Evolutionary conservation across 2,113 vertebrate genomes (phyloP), one percentile per base, ranked within the genome.

Genomic region (Carassius auratus): DNA sequence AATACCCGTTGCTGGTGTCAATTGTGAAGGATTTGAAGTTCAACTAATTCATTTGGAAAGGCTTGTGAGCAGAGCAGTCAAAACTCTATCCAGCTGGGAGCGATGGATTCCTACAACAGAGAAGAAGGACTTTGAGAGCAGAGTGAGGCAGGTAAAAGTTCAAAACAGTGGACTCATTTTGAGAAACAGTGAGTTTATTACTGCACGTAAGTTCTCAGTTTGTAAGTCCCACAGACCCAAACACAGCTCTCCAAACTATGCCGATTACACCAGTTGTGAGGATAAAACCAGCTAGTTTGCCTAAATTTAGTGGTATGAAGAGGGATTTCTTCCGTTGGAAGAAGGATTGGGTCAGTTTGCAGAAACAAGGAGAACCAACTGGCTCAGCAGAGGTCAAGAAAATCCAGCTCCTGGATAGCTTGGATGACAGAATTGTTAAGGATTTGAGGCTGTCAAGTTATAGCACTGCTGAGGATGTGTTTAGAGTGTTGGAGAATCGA

Each of bases 281-380:
- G n/a, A 77, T 86, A 26, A 81, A 82, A n/a, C 57, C 78, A 76
- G 52, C 68, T n/a, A 33, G 33, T 15, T 61, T 86, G 10, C 42
- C 85, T 36, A 64, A 5, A 21, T 86, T 82, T n/a, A 21, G 38
- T 64, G 57, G 78, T 1, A 30, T 23, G 19, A 76, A 52, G n/a
- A 64, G 78, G 23, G 42, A 82, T 21, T 69, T 79, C 62, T 21
- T n/a, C n/a, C n/a, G n/a, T n/a, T n/a, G n/a, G n/a, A n/a, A n/a
- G n/a, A n/a, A n/a, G n/a, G n/a, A n/a, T n/a, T n/a, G n/a, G n/a
- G n/a, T n/a, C n/a, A n/a, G n/a, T n/a, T n/a, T n/a, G n/a, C n/a
- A n/a, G n/a, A n/a, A n/a, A n/a, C n/a, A n/a, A n/a, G n/a, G n/a
- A n/a, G n/a, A n/a, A n/a, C n/a, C n/a, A n/a, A n/a, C n/a, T n/a